Evolutionary conservation across 2,888 invertebrate genomes (phyloP).

Genomic region (Luperina testacea): DNA sequence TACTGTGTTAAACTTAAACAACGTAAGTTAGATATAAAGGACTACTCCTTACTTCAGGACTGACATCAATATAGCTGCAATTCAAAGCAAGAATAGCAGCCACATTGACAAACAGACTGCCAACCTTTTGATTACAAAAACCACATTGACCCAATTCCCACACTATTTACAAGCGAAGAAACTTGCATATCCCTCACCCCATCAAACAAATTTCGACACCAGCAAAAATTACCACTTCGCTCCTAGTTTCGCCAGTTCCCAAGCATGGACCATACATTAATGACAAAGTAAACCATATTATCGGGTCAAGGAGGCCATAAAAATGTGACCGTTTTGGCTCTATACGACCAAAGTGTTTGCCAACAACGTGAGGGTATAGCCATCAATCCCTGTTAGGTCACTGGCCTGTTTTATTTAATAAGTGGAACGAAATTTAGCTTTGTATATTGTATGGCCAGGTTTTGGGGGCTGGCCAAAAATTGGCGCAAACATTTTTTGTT

Average conservation of each 20-base stretch:
- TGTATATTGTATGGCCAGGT: conserved; percentile 50
- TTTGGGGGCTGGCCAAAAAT: conserved; percentile 61
- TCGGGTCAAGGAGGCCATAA: conserved; percentile 64
- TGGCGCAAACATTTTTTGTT: conserved; percentile 44
- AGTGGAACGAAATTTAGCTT: conserved; percentile 58
- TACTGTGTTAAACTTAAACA: neutral
- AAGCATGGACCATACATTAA: conserved; percentile 46
- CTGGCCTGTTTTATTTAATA: conserved; percentile 65
- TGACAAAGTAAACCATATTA: conserved; percentile 53
- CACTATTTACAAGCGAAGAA: neutral
- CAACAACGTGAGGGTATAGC: conserved; percentile 58
- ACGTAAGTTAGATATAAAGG: too few relatives aligned
- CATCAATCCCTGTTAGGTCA: conserved; percentile 65
- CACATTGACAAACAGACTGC: neutral
- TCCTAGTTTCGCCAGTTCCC: conserved; percentile 23
- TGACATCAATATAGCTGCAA: neutral
- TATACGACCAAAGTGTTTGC: conserved; percentile 54
- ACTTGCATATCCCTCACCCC: conserved; percentile 9
- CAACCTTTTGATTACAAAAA: conserved; percentile 10
- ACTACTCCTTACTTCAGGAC: neutral
- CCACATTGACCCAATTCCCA: conserved; percentile 22
- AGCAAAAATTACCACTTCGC: conserved; percentile 42
- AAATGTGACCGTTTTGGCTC: conserved; percentile 65
- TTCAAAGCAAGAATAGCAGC: neutral
- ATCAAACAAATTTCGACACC: conserved; percentile 33